phyloP scores from a whole-genome alignment of 2,888 invertebrate species.

The Epistrophe grossulariae region DNA sequence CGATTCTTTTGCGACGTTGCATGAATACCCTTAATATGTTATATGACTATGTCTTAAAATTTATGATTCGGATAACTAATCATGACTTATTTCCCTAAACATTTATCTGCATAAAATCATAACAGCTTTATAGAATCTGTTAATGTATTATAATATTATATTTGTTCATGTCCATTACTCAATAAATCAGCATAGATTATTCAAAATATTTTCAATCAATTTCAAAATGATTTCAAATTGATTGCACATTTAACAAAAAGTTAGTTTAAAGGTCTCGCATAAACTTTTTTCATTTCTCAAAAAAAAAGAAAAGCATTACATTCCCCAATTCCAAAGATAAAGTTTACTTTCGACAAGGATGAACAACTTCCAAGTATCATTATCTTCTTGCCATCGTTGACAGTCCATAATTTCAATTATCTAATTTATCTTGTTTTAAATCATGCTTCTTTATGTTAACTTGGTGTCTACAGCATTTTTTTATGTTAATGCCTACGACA shows the following conservation, averaged over 20 bases:
- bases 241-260: slow-evolving; percentile 13
- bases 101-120: too few relatives aligned
- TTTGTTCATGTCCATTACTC: background rate
- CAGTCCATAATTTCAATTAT: slow-evolving; percentile 58
- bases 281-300: background rate
- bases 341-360: slow-evolving; percentile 36
- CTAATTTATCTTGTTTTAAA: slow-evolving; percentile 38
- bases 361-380: slow-evolving; percentile 24
- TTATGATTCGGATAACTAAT: too few relatives aligned
- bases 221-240: slow-evolving; percentile 56
- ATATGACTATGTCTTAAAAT: too few relatives aligned
- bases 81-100: too few relatives aligned
- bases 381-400: slow-evolving; percentile 38
- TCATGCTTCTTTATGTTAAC: slow-evolving; percentile 24
- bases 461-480: slow-evolving; percentile 27
- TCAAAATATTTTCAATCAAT: background rate
- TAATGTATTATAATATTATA: too few relatives aligned
- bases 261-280: background rate
- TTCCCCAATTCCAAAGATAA: slow-evolving; percentile 36
- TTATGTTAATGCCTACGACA: slow-evolving; percentile 39
- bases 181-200: background rate
- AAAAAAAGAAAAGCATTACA: background rate
- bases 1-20: too few relatives aligned
- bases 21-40: too few relatives aligned
- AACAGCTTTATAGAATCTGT: too few relatives aligned